phyloP scores from a whole-genome alignment of 2,113 vertebrate genomes.

The Nibea albiflora region DNA sequence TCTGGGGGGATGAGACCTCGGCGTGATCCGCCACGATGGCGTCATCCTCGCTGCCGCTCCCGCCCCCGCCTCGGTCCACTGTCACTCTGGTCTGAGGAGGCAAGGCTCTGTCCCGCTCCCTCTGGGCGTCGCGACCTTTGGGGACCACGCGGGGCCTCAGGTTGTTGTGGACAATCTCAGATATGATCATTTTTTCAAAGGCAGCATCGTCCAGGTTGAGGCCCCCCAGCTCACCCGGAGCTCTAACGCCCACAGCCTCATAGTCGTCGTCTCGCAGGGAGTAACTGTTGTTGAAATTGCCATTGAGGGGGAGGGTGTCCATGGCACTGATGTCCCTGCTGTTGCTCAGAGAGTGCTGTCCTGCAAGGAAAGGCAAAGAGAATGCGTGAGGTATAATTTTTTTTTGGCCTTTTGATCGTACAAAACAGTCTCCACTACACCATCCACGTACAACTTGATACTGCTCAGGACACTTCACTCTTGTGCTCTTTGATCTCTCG shows the following conservation, averaged over 20 bases:
- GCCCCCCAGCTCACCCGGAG: slow-evolving; percentile 90
- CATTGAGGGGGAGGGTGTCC: slow-evolving; percentile 99
- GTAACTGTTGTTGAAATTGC: slow-evolving; percentile 99
- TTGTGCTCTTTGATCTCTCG: slow-evolving; percentile 62
- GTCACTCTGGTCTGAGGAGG: slow-evolving; percentile 68
- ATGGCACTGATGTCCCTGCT: slow-evolving; percentile 99
- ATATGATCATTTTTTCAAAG: slow-evolving; percentile 99
- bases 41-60: slow-evolving; percentile 92
- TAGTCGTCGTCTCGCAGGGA: slow-evolving; percentile 95
- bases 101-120: slow-evolving; percentile 71
- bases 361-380: slow-evolving; percentile 83
- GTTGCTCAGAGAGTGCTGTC: slow-evolving; percentile 98
- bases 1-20: slow-evolving; percentile 89
- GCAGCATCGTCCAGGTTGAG: slow-evolving; percentile 94
- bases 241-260: slow-evolving; percentile 84
- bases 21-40: slow-evolving; percentile 90
- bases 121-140: slow-evolving; percentile 87
- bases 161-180: slow-evolving; percentile 98
- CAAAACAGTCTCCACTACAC: slow-evolving; percentile 42
- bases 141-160: slow-evolving; percentile 87
- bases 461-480: slow-evolving; percentile 93
- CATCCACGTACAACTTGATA: slow-evolving; percentile 85
- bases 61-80: slow-evolving; percentile 78
- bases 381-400: slow-evolving; percentile 50
- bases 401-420: not conserved